Evolutionary conservation across 1,140 invertebrate species (phyloP), one percentile per base, ranked within the genome.

Genomic region (Notospermus geniculatus): DNA sequence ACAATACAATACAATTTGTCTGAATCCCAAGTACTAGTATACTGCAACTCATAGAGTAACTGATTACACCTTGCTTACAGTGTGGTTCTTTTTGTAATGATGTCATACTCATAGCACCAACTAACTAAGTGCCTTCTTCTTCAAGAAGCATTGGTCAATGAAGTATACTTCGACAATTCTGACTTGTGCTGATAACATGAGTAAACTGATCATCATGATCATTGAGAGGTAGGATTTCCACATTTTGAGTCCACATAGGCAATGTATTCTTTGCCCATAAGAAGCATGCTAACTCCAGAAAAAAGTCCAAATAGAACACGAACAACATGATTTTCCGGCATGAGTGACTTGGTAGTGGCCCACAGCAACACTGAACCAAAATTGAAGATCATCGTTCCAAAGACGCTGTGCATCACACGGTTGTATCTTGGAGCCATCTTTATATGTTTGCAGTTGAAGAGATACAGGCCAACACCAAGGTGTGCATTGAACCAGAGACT

Each of bases 281-380:
- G 69, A 4, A 75, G 27, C 27, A 74, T 30, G 25, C 60, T 57
- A 59, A 67, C 43, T 19, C 62, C 69, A 39, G 69, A 63, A 13
- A 57, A 46, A 15, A 72, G 43, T n/a, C 64, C 74, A 70, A 65
- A 68, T 46, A 65, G 59, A 59, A 54, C 71, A 79, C 81, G 81
- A 50, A 66, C 63, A 59, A 30, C 71, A 81, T 80, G 77, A 68
- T 76, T 53, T 67, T 83, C 25, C 65, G 83, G 62, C 80, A 85
- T 61, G 78, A 76, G 45, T 17, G 61, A 53, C 60, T 73, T 74
- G 39, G 60, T 53, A n/a, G 71, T 65, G 25, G 71, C 74, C 72
- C 69, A 72, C 28, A 76, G 46, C 36, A 76, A 46, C 32, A 73
- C 71, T 22, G 71, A 69, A 15, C 74, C 74, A 64, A 76, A 76